Evolutionary conservation across 1,140 invertebrate genomes (phyloP), one percentile per base, ranked within the genome.

Genomic region (Meloidogyne chitwoodi): DNA sequence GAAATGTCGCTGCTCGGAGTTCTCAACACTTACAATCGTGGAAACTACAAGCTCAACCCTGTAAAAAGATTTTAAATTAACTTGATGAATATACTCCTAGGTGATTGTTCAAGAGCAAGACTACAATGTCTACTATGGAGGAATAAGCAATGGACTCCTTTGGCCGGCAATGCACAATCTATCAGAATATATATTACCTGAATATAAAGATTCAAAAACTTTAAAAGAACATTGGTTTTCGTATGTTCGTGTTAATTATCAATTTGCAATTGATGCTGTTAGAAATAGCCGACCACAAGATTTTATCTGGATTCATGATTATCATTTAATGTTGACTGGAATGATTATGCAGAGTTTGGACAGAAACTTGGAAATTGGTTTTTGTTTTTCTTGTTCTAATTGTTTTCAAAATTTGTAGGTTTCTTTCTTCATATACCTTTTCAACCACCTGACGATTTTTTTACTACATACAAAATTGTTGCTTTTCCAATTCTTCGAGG

Each of bases 221-320:
- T 63, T 64, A 67, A 41, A 66, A 22, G 86, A 87, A 66, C 85
- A 86, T 68, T 86, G 85, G 85, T 85, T 81, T 71, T 74, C 86
- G 2, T 86, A 86, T 77, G 85, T 81, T 19, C 74, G 85, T 27
- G 85, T 86, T 26, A 86, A 86, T 64, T 86, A 86, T 63, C 85
- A 86, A 74, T 87, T 86, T 67, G 85, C 84, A 4, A 84, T 87
- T 41, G 80, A 86, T 67, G 84, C 85, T 26, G 86, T 87, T 2
- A 73, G 85, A 29, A 86, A 86, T 68, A 83, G 80, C 74, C 75
- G 85, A 10, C 85, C 85, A 16, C 85, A 86, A 41, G 85, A 86
- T 68, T 86, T 86, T 69, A 87, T 86, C 56, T 86, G 85, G 85
- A 86, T 86, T 69, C 85, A 86, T 68, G 85, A 86, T 69, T 86